Evolutionary conservation across 35 echinoderm and acorn worm genomes (phyloP).

Genomic region (Amphiura filiformis): DNA sequence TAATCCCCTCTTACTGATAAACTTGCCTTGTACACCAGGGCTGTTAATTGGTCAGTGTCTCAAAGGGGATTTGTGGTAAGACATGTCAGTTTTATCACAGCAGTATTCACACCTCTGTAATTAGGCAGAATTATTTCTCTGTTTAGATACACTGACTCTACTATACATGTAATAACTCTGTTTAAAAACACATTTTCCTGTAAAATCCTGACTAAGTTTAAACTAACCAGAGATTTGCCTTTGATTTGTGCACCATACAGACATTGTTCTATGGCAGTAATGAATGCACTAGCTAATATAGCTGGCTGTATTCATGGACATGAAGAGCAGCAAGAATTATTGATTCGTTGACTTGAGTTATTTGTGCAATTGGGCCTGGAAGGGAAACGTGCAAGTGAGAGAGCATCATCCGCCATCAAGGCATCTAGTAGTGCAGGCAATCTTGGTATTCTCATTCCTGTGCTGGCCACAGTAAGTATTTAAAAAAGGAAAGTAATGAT

Average conservation of each 20-base stretch:
- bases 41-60: too few relatives aligned
- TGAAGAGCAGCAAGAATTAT: constrained; percentile 80
- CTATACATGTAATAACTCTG: too few relatives aligned
- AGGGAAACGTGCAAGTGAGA: constrained; percentile 90
- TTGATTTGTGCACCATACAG: constrained; percentile 10
- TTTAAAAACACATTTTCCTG: neutral
- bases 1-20: too few relatives aligned
- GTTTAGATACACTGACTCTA: neutral
- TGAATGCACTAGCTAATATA: constrained; percentile 98
- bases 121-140: too few relatives aligned
- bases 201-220: neutral
- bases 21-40: too few relatives aligned
- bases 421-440: constrained; percentile 94
- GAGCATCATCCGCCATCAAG: constrained; percentile 82
- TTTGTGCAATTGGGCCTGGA: constrained; percentile 96
- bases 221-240: too few relatives aligned
- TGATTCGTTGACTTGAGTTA: constrained; percentile 80
- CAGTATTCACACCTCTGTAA: too few relatives aligned
- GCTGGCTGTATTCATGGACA: constrained; percentile 73
- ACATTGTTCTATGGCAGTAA: constrained; percentile 94
- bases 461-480: constrained; percentile 81
- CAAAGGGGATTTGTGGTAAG: too few relatives aligned
- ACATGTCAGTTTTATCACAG: too few relatives aligned
- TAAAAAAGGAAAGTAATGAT: too few relatives aligned
- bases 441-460: constrained; percentile 91